Base-by-base conservation (phyloP, 2,888 invertebrate genomes). In the Balanococcus diminutus region DNA sequence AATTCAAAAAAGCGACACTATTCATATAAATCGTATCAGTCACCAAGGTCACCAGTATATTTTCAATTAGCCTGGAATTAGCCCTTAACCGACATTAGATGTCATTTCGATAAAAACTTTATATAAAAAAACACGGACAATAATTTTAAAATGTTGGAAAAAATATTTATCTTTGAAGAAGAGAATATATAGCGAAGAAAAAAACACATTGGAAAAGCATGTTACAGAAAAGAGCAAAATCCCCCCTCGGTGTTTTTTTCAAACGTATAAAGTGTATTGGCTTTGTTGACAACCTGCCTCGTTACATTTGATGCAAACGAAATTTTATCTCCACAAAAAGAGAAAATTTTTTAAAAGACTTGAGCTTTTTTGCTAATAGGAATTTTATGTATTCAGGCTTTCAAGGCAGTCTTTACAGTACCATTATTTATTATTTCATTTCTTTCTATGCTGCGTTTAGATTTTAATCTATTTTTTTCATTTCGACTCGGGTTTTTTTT, bases 251-350 rank as follows among this genome's bases (percentile, higher is more conserved):
- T n/a, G n/a, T 32, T 83, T 46, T 39, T 39, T 25, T 56, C 56
- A n/a, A n/a, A n/a, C n/a, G 84, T 16, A 42, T 84, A 84, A n/a
- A 84, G 84, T 84, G 84, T 84, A 84, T 84, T 84, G 84, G 84
- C 56, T 84, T 84, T 84, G 84, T 84, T 84, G 84, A 84, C 84
- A 67, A 84, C 67, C 56, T 16, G 84, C 61, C 61, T 84, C 84
- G 84, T 84, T 56, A 84, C 84, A 84, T 84, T 84, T 84, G 84
- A 84, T 72, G 72, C 72, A 56, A 67, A 32, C 36, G 39, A 36
- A 84, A 84, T 19, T 36, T 22, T 51, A n/a, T n/a, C 19, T 82
- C 28, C 51, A 31, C 51, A 82, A 46, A 51, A 82, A 82, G 56
- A 16, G 81, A 39, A 46, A 56, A n/a, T 31, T 82, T 82, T 67